phyloP scores from a whole-genome alignment of 2,113 vertebrate species.

The Dicerorhinus sumatrensis region DNA sequence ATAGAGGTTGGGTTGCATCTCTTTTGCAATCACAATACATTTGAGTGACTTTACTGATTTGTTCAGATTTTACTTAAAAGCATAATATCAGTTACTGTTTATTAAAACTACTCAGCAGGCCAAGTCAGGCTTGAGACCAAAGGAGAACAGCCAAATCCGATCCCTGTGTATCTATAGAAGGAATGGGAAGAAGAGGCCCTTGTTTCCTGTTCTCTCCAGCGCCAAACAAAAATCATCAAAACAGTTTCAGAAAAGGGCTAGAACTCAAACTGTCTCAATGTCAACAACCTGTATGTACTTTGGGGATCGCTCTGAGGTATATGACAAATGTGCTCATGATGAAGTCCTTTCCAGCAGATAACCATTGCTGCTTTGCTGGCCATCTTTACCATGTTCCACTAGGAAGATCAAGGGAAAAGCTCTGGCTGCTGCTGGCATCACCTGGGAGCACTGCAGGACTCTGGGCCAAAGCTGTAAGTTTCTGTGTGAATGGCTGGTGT shows the following conservation, averaged over 20 bases:
- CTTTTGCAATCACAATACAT: background rate
- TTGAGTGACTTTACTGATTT: background rate
- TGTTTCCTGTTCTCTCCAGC: background rate
- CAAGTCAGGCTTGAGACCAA: background rate
- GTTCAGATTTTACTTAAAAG: background rate
- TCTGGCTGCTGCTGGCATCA: background rate
- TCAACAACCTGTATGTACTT: background rate
- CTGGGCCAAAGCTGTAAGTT: rapidly evolving
- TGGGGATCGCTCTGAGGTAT: background rate
- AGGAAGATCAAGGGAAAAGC: background rate
- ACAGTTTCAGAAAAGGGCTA: background rate
- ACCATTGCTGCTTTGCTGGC: background rate
- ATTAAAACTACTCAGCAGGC: background rate
- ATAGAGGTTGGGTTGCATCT: background rate
- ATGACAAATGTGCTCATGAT: background rate
- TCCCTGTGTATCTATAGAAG: background rate
- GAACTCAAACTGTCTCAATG: background rate
- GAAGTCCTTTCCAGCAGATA: background rate
- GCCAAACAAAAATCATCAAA: background rate
- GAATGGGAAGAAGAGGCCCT: background rate
- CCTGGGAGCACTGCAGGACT: too few species aligned
- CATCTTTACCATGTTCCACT: background rate
- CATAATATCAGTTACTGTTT: background rate
- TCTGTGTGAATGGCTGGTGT: background rate
- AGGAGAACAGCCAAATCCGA: background rate